Base-by-base conservation (phyloP, 2,113 vertebrate genomes). In the Pholis gunnellus region DNA sequence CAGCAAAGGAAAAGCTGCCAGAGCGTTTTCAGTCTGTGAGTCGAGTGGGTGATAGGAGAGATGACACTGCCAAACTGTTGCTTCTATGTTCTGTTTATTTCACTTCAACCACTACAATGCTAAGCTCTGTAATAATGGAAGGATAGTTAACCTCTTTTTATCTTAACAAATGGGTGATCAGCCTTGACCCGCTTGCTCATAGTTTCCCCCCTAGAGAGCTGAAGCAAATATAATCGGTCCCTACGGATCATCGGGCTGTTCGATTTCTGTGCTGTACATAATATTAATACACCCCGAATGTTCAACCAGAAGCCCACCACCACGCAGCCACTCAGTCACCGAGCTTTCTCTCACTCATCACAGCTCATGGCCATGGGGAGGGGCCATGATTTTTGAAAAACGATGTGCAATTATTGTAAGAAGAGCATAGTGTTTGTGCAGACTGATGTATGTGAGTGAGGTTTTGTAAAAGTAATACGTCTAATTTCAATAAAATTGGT, bases 401-500 rank as follows among this genome's bases (percentile, higher is more conserved):
- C 11, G 0, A 71, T 91, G 85, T 89, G 82, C 82, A 90, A 78
- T 87, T 81, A 86, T 78, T 87, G 82, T 87, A 79, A 82, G 83
- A 86, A 75, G 72, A 86, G 71, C 57, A 78, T 81, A 87, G 81
- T 93, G 89, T 91, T 89, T 92, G 91, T 93, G 88, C 86, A 91
- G 86, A 89, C 78, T 90, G 86, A 91, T 91, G 68, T 88, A 89
- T 94, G 91, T 93, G 85, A 90, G 88, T 93, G 90, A 92, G 83
- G 68, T 93, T 95, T 95, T 95, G 91, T 94, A 94, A 95, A 94
- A 94, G 92, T 93, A 90, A 93, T 92, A 88, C 65, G 59, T 91
- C 80, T 94, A 75, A 92, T 94, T 95, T 95, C 88, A 95, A 93
- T 95, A 95, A 94, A 95, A 84, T 88, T 91, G 82, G 68, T 94